These are phyloP conservation scores for Leucozona laternaria DNA, from an alignment of 2,888 invertebrate genomes.

Conservation along the genomic window DNA sequence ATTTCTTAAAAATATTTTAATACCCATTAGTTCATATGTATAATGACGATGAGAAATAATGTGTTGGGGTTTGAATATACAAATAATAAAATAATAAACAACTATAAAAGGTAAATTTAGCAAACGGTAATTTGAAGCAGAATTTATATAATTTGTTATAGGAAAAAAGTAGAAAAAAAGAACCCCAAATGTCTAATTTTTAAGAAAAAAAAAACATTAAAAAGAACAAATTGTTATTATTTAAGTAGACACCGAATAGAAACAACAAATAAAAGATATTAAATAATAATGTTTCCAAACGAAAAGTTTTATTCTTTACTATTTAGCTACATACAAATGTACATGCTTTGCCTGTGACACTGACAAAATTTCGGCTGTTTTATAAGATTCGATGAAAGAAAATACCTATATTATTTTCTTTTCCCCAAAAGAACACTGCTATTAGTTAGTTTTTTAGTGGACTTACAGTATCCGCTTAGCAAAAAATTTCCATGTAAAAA, in stretches of 20 bases:
- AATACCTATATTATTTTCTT: no score
- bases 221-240: conserved; percentile 52
- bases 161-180: conserved; percentile 13
- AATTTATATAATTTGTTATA: conserved; percentile 62
- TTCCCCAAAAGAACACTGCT: no score
- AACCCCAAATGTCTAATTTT: conserved; percentile 61
- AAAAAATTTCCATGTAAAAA: no score
- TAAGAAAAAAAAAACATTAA: conserved; percentile 44
- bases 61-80: conserved; percentile 51
- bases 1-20: conserved; percentile 16
- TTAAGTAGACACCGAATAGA: conserved; percentile 73
- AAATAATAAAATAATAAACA: conserved; percentile 11
- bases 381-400: no score
- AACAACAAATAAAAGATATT: conserved; percentile 55
- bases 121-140: conserved; percentile 48
- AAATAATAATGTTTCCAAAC: conserved; percentile 29
- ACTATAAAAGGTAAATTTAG: conserved; percentile 32
- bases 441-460: no score
- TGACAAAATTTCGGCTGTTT: no score
- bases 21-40: conserved; percentile 17
- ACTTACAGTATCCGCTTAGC: no score
- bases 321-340: no score
- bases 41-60: conserved; percentile 32
- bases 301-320: not conserved
- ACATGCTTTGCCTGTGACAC: no score